These are phyloP conservation scores for Echiichthys vipera DNA, from an alignment of 2,797 vertebrate species.

Conservation along the genomic window DNA sequence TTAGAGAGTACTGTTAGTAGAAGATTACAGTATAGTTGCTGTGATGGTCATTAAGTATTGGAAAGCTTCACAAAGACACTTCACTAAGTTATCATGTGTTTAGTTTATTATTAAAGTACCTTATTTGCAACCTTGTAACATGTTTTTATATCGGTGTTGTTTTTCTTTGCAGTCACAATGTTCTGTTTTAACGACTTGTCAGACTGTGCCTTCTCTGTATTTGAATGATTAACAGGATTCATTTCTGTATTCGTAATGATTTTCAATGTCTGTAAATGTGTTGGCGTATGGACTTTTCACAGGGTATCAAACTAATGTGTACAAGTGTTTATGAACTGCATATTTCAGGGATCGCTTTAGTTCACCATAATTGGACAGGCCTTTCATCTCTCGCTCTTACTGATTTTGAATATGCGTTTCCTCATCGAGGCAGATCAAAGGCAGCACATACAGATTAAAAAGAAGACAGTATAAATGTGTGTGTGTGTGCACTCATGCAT, in stretches of 20 bases:
- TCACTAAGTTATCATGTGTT: not conserved
- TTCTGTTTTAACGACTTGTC: slow-evolving; percentile 26
- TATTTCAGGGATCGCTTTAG: slow-evolving; percentile 64
- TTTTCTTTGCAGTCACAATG: slow-evolving; percentile 19
- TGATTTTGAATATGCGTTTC: slow-evolving; percentile 69
- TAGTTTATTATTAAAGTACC: slow-evolving; percentile 8
- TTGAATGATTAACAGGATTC: slow-evolving; percentile 44
- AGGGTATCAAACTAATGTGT: slow-evolving; percentile 58
- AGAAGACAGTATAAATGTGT: slow-evolving; percentile 35
- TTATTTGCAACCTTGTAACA: too few species aligned
- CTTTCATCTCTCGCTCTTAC: slow-evolving; percentile 67
- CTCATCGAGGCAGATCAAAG: slow-evolving; percentile 76
- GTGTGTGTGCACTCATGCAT: slow-evolving; percentile 3
- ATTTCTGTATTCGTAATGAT: slow-evolving; percentile 27
- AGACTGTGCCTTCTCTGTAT: not conserved
- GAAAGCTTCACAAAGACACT: not conserved
- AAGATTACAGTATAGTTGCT: slow-evolving; percentile 13
- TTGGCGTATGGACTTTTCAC: slow-evolving; percentile 25
- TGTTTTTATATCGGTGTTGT: too few species aligned
- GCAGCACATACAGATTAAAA: slow-evolving; percentile 69
- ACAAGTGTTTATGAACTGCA: slow-evolving; percentile 70
- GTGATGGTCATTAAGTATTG: not conserved
- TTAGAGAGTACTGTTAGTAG: slow-evolving; percentile 25
- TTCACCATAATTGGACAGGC: slow-evolving; percentile 69
- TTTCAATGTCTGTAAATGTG: slow-evolving; percentile 25